Base-by-base conservation (phyloP, 2,888 invertebrate genomes). In the Amorpha juglandis region DNA sequence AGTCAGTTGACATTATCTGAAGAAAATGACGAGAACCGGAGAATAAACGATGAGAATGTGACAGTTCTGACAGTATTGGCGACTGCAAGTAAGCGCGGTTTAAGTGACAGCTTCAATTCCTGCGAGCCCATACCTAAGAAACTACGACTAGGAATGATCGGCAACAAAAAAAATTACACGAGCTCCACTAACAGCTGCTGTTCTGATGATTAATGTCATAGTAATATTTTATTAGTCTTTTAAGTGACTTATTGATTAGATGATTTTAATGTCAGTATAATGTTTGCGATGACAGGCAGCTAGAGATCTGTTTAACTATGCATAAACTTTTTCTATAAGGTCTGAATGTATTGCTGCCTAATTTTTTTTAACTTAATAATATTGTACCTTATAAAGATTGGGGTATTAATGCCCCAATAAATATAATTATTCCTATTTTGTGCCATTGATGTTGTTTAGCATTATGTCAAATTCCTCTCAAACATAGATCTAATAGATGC, bases 41-140 rank as follows among this genome's bases (percentile, higher is more conserved):
- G 83, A 47, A 63, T 52, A 53, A 69, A 68, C 55, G 38, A 45
- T 42, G 79, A 81, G 48, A 81, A 76, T 27, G 75, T 86, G 1
- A 81, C 86, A 0, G 80, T 87, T 0, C 70, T 87, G 63, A 79
- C 76, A 63, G 64, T 88, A 53, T 77, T 79, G 4, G 77, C 79
- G 1, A 75, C 75, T 3, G 47, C 82, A 0, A 81, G 78, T 8
- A 92, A 93, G 70, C 80, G 92, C 8, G 79, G 78, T 0, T 71
- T 88, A 1, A 91, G 89, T 38, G 80, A 85, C 70, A 86, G 81
- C 65, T 87, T 63, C 70, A 88, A 72, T 67, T 87, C 90, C 0
- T 80, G 81, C 67, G 90, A 92, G 74, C 93, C 93, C 0, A 71
- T 83, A 11, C 82, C 91, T 0, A 93, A 93, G 74, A 91, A 85